These are phyloP conservation scores for Atopsyche davidsoni DNA, from an alignment of 1,140 invertebrate species.

Conservation along the genomic window DNA sequence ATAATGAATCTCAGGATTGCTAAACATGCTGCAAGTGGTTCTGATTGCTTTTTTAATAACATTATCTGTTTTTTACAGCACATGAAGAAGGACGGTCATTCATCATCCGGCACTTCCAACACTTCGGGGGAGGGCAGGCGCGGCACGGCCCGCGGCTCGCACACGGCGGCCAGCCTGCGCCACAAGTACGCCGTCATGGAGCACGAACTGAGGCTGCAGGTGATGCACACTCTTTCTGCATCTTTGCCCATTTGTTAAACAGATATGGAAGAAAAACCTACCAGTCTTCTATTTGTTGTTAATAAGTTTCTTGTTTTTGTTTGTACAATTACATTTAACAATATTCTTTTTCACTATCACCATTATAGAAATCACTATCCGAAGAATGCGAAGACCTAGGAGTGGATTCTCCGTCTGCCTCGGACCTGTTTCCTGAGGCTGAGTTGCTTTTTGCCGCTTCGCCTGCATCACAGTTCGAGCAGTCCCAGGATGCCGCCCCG, in stretches of 20 bases:
- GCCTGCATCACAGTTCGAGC: slow-evolving; percentile 39
- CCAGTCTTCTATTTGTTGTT: background rate
- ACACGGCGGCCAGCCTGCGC: slow-evolving; percentile 33
- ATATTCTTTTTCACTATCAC: too few species aligned
- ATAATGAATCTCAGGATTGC: too few species aligned
- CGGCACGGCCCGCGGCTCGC: background rate
- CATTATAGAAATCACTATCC: slow-evolving; percentile 65
- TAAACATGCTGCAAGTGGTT: too few species aligned
- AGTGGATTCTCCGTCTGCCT: slow-evolving; percentile 69
- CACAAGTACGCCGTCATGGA: slow-evolving; percentile 47
- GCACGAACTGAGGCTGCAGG: slow-evolving; percentile 45
- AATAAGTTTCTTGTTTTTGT: background rate
- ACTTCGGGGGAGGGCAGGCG: slow-evolving; percentile 31
- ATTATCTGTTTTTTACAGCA: too few species aligned
- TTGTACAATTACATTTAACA: too few species aligned
- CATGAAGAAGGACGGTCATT: slow-evolving; percentile 27
- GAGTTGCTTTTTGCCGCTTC: slow-evolving; percentile 58
- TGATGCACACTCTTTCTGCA: too few species aligned
- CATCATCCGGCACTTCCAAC: slow-evolving; percentile 22
- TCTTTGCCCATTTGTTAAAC: too few species aligned
- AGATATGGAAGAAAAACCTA: slow-evolving; percentile 1
- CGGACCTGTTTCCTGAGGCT: slow-evolving; percentile 69
- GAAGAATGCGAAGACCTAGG: slow-evolving; percentile 73
- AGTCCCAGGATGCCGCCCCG: slow-evolving; percentile 32
- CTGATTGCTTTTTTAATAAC: too few species aligned